A percentile compares a stretch with the other conserved stretches of the same genome.
phyloP scores from a whole-genome alignment of 2,113 vertebrate genomes.

The Pyxicephalus adspersus region DNA sequence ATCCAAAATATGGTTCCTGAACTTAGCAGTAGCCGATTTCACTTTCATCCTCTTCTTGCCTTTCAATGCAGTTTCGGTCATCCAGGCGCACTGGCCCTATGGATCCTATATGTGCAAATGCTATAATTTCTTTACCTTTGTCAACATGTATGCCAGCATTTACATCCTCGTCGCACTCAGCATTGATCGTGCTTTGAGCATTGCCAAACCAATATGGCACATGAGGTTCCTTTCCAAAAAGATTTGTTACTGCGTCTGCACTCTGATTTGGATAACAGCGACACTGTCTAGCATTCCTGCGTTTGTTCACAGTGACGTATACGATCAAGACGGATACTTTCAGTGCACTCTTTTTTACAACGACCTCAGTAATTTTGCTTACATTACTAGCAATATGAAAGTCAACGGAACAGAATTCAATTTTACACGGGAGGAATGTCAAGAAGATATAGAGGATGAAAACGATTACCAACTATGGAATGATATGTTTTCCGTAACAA shows the following conservation, averaged over 20 bases:
- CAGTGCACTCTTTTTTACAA: neutral
- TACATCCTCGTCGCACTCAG: constrained; percentile 10
- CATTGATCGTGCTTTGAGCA: constrained; percentile 19
- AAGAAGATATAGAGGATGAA: neutral
- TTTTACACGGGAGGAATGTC: neutral
- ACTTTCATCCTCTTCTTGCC: constrained; percentile 1
- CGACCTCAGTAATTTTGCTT: neutral
- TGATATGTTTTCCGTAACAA: neutral
- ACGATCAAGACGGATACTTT: neutral
- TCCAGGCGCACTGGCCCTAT: constrained; percentile 6
- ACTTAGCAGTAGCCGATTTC: constrained; percentile 37
- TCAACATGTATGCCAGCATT: constrained; percentile 34
- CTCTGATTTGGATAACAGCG: neutral
- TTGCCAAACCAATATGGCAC: constrained; percentile 37
- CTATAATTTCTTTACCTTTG: neutral
- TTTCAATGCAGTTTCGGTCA: neutral
- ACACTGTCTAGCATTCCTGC: neutral
- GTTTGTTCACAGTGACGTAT: neutral
- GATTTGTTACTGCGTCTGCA: neutral
- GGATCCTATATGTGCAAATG: constrained; percentile 5
- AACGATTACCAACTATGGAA: neutral
- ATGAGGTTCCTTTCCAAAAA: constrained; percentile 1
- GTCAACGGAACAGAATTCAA: neutral
- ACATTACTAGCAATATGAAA: neutral
- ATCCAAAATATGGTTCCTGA: constrained; percentile 39